phyloP scores from a whole-genome alignment of 2,113 vertebrate species.

The Hypanus sabinus region DNA sequence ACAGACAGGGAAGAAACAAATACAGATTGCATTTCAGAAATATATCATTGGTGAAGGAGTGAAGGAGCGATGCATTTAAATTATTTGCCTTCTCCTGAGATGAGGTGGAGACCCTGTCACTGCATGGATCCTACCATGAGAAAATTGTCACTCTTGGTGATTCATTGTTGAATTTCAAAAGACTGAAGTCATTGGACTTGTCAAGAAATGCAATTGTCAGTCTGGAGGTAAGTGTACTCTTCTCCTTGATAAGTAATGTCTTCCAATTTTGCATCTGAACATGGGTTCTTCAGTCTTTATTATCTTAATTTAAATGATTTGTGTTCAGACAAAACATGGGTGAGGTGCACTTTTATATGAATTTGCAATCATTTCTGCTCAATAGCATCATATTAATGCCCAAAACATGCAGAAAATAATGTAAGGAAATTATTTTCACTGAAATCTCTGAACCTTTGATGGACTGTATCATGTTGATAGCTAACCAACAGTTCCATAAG shows the following conservation, averaged over 20 bases:
- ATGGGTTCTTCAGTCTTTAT: background rate
- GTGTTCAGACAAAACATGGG: background rate
- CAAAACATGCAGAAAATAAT: background rate
- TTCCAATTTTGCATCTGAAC: background rate
- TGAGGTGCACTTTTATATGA: too few relatives aligned
- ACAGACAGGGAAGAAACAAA: too few relatives aligned
- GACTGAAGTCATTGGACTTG: slow-evolving; percentile 52
- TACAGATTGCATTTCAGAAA: too few relatives aligned
- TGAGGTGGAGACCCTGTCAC: slow-evolving; percentile 52
- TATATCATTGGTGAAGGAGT: background rate
- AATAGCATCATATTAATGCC: background rate
- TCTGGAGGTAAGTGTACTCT: slow-evolving; percentile 47
- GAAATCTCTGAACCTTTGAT: background rate
- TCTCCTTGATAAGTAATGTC: background rate
- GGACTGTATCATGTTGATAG: too few relatives aligned
- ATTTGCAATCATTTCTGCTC: background rate
- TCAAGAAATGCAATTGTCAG: slow-evolving; percentile 54
- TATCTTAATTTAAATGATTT: background rate
- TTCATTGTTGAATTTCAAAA: slow-evolving; percentile 54
- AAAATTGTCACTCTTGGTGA: slow-evolving; percentile 54
- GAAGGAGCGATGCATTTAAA: background rate
- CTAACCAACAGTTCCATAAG: too few relatives aligned
- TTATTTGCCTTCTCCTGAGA: slow-evolving; percentile 42
- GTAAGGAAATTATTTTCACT: background rate
- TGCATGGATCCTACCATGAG: slow-evolving; percentile 53